Evolutionary conservation across 2,888 invertebrate genomes (phyloP).

Genomic region (Notodonta ziczac): DNA sequence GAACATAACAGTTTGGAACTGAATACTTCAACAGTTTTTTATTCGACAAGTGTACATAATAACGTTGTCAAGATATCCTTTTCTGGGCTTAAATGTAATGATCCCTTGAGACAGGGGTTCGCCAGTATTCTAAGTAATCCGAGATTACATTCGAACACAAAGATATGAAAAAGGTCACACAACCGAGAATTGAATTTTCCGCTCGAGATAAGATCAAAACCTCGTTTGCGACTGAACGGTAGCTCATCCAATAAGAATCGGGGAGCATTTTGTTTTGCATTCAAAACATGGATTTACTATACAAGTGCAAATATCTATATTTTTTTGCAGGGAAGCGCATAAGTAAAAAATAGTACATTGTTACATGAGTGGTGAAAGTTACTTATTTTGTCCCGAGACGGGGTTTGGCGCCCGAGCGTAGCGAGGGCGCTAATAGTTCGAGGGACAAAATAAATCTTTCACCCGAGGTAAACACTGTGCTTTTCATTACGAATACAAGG

Average conservation of each 20-base stretch:
- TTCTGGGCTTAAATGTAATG: background rate
- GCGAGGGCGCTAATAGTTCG: too few relatives aligned
- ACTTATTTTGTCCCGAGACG: too few relatives aligned
- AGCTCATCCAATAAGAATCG: conserved; percentile 15
- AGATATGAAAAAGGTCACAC: conserved; percentile 27
- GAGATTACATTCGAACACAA: conserved; percentile 15
- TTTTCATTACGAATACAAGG: too few relatives aligned
- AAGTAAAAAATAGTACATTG: too few relatives aligned
- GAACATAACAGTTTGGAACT: too few relatives aligned
- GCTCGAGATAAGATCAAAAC: conserved; percentile 20
- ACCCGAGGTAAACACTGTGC: too few relatives aligned
- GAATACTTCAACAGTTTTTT: background rate
- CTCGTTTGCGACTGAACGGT: conserved; percentile 20
- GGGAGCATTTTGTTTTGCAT: conserved; percentile 15
- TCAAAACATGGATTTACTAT: background rate
- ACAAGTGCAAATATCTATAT: background rate
- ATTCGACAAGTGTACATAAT: background rate
- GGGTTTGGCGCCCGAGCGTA: too few relatives aligned
- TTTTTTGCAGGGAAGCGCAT: too few relatives aligned
- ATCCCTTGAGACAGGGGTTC: too few relatives aligned
- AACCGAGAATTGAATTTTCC: conserved; percentile 24
- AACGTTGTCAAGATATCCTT: background rate
- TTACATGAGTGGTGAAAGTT: too few relatives aligned
- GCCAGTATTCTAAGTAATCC: background rate
- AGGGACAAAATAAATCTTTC: too few relatives aligned